Percentiles rank a stretch among this genome's conserved stretches.
Conservation (phyloP, 2,797 vertebrate species). For the Leontopithecus rosalia region DNA sequence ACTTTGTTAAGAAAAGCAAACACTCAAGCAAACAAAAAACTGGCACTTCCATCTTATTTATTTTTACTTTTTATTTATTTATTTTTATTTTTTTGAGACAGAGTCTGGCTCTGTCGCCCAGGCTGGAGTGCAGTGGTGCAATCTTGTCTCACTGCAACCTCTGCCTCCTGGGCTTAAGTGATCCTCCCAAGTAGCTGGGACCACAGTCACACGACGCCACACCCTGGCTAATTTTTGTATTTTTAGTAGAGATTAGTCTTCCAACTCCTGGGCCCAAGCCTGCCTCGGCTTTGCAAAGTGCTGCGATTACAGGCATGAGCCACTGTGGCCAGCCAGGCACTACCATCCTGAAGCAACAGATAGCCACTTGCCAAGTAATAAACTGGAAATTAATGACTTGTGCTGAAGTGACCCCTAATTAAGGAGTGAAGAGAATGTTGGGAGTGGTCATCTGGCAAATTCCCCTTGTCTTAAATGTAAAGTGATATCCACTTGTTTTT, state of each 20-base stretch:
- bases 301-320: neutral
- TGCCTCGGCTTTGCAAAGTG: neutral
- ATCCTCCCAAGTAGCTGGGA: neutral
- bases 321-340: neutral
- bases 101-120: neutral
- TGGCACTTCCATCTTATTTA: neutral
- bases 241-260: neutral
- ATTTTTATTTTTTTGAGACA: neutral
- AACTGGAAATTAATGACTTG: neutral
- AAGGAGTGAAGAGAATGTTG: neutral
- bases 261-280: neutral
- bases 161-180: neutral
- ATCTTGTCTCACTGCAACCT: neutral
- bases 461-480: neutral
- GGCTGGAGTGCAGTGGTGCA: neutral
- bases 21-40: neutral
- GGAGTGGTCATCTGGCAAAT: neutral
- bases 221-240: neutral
- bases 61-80: neutral
- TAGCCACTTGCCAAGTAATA: neutral
- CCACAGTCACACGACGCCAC: neutral
- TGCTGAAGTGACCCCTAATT: neutral
- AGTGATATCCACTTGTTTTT: neutral
- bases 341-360: neutral
- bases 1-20: neutral